These are phyloP conservation scores for Sebastes alutus DNA, from an alignment of 2,797 vertebrate genomes.

Conservation along the genomic window DNA sequence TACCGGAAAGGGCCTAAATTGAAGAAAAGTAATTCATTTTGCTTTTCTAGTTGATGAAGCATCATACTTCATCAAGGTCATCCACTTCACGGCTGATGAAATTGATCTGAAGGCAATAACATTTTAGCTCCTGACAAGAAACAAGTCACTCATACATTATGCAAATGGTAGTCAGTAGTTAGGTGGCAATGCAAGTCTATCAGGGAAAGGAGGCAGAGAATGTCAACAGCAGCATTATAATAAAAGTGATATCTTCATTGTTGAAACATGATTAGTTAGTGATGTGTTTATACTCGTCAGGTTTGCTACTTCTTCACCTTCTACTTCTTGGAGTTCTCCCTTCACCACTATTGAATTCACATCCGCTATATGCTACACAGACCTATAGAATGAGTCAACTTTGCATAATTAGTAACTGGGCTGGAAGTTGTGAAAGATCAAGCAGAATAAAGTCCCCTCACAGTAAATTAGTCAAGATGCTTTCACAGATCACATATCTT, in stretches of 20 bases:
- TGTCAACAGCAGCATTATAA: conserved; percentile 3
- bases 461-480: conserved; percentile 39
- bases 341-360: background rate
- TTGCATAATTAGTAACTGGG: conserved; percentile 49
- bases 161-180: conserved; percentile 24
- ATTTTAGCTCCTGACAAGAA: conserved; percentile 49
- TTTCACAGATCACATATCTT: conserved; percentile 42
- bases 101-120: conserved; percentile 51
- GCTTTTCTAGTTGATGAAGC: conserved; percentile 65
- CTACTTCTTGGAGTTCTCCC: background rate
- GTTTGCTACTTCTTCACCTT: background rate
- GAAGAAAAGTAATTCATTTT: conserved; percentile 72
- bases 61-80: conserved; percentile 73
- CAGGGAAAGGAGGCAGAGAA: background rate
- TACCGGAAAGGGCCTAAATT: conserved; percentile 57
- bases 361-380: background rate
- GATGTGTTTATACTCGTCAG: background rate
- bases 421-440: conserved; percentile 52
- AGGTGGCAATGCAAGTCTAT: conserved; percentile 5
- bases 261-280: background rate
- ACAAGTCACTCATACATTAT: conserved; percentile 49
- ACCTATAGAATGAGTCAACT: conserved; percentile 16
- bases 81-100: conserved; percentile 49
- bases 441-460: conserved; percentile 35
- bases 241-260: conserved; percentile 8